These are phyloP conservation scores for Melipona quadrifasciata DNA, from an alignment of 1,140 invertebrate species.

Conservation along the genomic window DNA sequence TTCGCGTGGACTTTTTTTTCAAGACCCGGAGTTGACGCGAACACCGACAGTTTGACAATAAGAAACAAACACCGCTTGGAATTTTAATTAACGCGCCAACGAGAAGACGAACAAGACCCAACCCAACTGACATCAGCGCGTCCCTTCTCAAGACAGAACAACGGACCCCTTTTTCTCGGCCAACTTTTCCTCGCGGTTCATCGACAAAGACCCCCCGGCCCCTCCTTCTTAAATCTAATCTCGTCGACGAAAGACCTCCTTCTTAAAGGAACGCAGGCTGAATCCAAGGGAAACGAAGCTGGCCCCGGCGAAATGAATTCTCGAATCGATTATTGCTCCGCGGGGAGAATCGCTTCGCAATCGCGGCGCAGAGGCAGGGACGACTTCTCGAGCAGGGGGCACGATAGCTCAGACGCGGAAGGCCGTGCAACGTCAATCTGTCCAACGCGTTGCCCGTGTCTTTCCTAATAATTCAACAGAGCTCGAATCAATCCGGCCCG, in stretches of 20 bases:
- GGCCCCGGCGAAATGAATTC: too few relatives aligned
- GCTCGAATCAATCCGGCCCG: background rate
- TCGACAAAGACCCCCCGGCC: background rate
- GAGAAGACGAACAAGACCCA: too few relatives aligned
- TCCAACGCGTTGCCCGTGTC: background rate
- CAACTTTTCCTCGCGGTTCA: background rate
- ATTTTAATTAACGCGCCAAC: too few relatives aligned
- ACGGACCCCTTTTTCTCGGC: background rate
- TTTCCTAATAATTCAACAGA: conserved; percentile 21
- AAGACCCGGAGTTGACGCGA: too few relatives aligned
- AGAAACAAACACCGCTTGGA: too few relatives aligned
- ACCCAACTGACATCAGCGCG: too few relatives aligned
- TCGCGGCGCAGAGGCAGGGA: background rate
- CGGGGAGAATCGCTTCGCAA: background rate
- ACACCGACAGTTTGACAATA: too few relatives aligned
- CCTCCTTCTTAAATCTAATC: background rate
- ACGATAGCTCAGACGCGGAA: conserved; percentile 16
- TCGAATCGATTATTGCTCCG: background rate
- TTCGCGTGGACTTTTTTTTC: too few relatives aligned
- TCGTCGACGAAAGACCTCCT: background rate
- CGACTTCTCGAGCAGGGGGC: too few relatives aligned
- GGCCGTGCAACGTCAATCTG: background rate
- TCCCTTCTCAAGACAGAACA: background rate
- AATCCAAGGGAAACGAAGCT: background rate
- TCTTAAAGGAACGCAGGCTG: background rate